Evolutionary conservation across 92 coral and sea anemone species (phyloP).

Genomic region (Scolanthus callimorphus): DNA sequence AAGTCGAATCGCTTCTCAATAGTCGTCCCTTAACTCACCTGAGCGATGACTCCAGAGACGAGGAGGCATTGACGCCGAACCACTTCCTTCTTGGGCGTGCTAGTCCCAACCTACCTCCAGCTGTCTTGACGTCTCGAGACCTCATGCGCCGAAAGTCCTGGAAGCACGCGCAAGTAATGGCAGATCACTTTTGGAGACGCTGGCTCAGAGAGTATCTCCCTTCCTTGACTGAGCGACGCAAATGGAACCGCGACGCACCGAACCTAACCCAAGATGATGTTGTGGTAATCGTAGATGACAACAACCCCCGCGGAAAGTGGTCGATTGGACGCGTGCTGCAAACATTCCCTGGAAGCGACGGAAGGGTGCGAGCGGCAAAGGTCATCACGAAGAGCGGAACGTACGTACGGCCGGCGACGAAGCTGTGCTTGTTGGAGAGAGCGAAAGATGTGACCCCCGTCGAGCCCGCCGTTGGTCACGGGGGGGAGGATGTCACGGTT

Average conservation of each 20-base stretch:
- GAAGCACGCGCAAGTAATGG: slow-evolving; percentile 62
- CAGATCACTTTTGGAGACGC: slow-evolving; percentile 56
- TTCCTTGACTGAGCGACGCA: slow-evolving; percentile 19
- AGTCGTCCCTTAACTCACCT: slow-evolving; percentile 50
- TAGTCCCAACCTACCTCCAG: slow-evolving; percentile 33
- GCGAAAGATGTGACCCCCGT: too few relatives aligned
- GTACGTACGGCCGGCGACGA: slow-evolving; percentile 3
- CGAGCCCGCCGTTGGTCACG: too few relatives aligned
- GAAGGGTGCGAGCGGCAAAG: slow-evolving; percentile 13
- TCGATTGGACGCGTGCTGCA: slow-evolving; percentile 23
- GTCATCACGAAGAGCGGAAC: slow-evolving; percentile 5
- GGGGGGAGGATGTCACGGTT: too few relatives aligned
- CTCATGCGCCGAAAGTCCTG: slow-evolving; percentile 42
- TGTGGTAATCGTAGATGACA: slow-evolving; percentile 16
- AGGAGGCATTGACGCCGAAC: slow-evolving; percentile 51
- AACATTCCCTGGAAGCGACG: slow-evolving; percentile 17
- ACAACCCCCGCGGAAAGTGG: slow-evolving; percentile 28
- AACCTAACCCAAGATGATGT: slow-evolving; percentile 23
- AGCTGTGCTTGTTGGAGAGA: too few relatives aligned
- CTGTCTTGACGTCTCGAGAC: slow-evolving; percentile 13
- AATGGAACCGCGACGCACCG: slow-evolving; percentile 23
- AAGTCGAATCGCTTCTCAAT: slow-evolving; percentile 45
- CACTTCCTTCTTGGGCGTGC: too few relatives aligned
- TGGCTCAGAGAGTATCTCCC: slow-evolving; percentile 51
- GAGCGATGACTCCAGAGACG: slow-evolving; percentile 40